A percentile compares a stretch with the other conserved stretches of the same genome.
phyloP scores from a whole-genome alignment of 2,888 invertebrate genomes.

The Tipula vernalis region DNA sequence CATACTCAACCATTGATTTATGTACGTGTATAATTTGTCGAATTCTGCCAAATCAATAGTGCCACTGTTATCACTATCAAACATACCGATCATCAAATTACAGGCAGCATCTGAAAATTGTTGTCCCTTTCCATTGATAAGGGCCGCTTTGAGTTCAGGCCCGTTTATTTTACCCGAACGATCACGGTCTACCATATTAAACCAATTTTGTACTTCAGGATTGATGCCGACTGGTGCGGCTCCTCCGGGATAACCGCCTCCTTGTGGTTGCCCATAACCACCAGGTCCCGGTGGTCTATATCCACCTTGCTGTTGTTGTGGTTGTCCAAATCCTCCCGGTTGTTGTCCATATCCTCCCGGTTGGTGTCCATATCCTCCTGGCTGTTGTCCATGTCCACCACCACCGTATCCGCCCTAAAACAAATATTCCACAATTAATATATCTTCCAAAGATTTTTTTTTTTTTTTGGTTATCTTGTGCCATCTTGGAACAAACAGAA shows the following conservation, averaged over 20 bases:
- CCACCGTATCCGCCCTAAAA: not conserved
- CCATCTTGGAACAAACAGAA: not conserved
- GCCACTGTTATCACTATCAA: slow-evolving; percentile 73
- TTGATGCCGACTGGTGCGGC: slow-evolving; percentile 40
- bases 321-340: not conserved
- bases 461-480: not conserved
- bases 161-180: slow-evolving; percentile 70
- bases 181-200: slow-evolving; percentile 69
- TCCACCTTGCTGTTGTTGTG: slow-evolving; percentile 5
- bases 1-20: slow-evolving; percentile 78
- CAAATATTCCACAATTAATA: not conserved
- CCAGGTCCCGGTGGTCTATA: not conserved
- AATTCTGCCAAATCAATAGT: slow-evolving; percentile 75
- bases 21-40: slow-evolving; percentile 71
- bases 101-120: slow-evolving; percentile 74
- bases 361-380: not conserved
- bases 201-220: slow-evolving; percentile 76
- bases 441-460: not conserved
- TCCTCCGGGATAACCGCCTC: slow-evolving; percentile 22
- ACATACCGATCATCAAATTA: slow-evolving; percentile 78
- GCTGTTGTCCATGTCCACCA: not conserved
- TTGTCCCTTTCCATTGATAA: slow-evolving; percentile 76
- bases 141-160: slow-evolving; percentile 60
- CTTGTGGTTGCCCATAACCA: slow-evolving; percentile 15
- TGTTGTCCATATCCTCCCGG: not conserved